Evolutionary conservation across 2,113 vertebrate species (phyloP).

Genomic region (Rostratula benghalensis): DNA sequence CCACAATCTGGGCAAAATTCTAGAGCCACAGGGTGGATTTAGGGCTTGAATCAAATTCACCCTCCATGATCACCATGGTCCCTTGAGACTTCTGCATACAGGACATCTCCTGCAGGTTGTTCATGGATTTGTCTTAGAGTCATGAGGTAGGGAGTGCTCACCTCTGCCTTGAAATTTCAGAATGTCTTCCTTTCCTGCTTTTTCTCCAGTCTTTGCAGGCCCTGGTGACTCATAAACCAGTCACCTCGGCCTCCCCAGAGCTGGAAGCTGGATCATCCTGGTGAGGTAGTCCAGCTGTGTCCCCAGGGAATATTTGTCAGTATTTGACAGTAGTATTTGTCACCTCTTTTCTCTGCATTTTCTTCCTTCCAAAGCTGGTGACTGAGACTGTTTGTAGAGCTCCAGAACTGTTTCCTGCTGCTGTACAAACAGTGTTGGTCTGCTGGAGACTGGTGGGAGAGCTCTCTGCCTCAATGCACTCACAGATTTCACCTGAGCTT

Average conservation of each 20-base stretch:
- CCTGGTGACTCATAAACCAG: background rate
- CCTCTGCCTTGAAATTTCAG: background rate
- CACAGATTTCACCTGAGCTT: background rate
- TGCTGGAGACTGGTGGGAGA: background rate
- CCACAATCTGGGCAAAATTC: background rate
- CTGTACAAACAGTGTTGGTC: background rate
- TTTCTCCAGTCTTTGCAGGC: background rate
- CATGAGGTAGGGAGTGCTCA: background rate
- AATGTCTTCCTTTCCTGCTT: background rate
- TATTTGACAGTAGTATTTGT: background rate
- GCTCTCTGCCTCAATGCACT: background rate
- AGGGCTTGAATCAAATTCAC: background rate
- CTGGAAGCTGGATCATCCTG: background rate
- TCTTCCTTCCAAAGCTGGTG: background rate
- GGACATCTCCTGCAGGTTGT: background rate
- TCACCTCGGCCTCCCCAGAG: background rate
- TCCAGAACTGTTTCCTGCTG: background rate
- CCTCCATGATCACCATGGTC: background rate
- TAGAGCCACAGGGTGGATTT: background rate
- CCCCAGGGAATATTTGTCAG: too few species aligned
- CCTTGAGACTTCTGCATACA: background rate
- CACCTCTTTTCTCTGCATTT: background rate
- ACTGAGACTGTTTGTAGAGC: background rate
- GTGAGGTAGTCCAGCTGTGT: background rate
- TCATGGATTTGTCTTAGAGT: background rate